A percentile compares a stretch with the other conserved stretches of the same genome.
Conservation (phyloP, 2,797 vertebrate species). For the Rhinella marina region DNA sequence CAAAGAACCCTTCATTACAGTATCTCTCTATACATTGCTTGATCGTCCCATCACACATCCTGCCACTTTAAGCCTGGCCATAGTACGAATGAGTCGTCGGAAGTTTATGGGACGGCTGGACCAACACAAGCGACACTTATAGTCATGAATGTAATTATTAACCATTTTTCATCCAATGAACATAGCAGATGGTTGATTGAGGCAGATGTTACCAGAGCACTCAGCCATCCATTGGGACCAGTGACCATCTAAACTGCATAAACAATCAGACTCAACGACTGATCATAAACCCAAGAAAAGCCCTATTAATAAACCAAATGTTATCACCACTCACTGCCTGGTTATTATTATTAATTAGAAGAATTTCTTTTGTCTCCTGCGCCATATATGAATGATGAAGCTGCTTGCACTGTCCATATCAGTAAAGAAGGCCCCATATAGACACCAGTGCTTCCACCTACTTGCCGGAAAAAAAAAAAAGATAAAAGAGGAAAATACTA, state of each 20-base stretch:
- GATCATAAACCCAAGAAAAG: not conserved
- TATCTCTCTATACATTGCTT: too few relatives aligned
- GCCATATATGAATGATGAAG: not conserved
- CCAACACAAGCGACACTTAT: not conserved
- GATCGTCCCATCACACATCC: too few relatives aligned
- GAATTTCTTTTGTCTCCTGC: not conserved
- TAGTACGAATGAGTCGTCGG: not conserved
- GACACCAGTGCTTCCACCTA: not conserved
- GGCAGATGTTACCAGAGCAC: not conserved
- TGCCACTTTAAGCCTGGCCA: not conserved
- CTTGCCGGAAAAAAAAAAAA: too few relatives aligned
- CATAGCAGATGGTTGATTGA: not conserved
- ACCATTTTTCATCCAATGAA: not conserved
- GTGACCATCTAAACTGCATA: not conserved
- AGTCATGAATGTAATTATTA: not conserved
- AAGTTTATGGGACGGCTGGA: not conserved
- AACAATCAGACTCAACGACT: slow-evolving; percentile 5
- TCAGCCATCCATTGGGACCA: not conserved
- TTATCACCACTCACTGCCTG: not conserved
- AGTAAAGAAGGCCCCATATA: not conserved
- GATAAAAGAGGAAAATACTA: not conserved
- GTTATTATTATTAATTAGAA: not conserved
- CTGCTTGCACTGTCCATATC: not conserved
- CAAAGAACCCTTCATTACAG: too few relatives aligned
- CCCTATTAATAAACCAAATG: not conserved